Base-by-base conservation (phyloP, 1,140 invertebrate species). In the Drosophila athabasca region DNA sequence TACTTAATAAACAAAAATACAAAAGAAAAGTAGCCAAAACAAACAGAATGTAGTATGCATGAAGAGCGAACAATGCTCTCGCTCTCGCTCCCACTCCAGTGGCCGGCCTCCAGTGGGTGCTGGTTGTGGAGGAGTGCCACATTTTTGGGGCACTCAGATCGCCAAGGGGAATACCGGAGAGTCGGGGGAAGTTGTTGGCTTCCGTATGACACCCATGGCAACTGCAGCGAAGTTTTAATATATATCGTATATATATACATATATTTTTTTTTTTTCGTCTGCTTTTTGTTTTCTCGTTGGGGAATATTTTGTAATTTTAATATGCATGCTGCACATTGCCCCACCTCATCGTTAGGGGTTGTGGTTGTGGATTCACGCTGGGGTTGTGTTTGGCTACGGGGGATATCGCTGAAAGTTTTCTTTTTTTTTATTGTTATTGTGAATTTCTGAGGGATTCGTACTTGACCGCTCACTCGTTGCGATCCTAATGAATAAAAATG, bases 1-100 rank as follows among this genome's bases (percentile, higher is more conserved):
- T 79, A 79, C 76, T 79, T 75, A 70, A 75, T 70, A 79, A 79
- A 75, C 77, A 79, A 69, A 75, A 75, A 70, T 43, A 79, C 76
- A 75, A 75, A 79, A 70, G 76, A 79, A 78, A 77, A 55, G 71
- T 65, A 67, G 64, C 48, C 76, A 74, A 79, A 79, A 65, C 79
- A 79, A 79, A 79, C 65, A 79, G 51, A 62, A 76, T 76, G 57
- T 76, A 48, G 62, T 68, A 76, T 76, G 72, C 72, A 75, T 76
- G 62, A 65, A 60, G 59, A 67, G 57, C 45, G 29, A 43, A 74
- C 61, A 65, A 64, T 66, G 45, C 43, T 50, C 41, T 17, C 64
- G 41, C 13, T 46, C 11, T 11, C 29, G 3, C 29, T 8, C 7
- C 7, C 29, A 29, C 29, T 29, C 1, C 11, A 39, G 3, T 53